Evolutionary conservation across 2,888 invertebrate species (phyloP).

Genomic region (Drosophila quinaria): DNA sequence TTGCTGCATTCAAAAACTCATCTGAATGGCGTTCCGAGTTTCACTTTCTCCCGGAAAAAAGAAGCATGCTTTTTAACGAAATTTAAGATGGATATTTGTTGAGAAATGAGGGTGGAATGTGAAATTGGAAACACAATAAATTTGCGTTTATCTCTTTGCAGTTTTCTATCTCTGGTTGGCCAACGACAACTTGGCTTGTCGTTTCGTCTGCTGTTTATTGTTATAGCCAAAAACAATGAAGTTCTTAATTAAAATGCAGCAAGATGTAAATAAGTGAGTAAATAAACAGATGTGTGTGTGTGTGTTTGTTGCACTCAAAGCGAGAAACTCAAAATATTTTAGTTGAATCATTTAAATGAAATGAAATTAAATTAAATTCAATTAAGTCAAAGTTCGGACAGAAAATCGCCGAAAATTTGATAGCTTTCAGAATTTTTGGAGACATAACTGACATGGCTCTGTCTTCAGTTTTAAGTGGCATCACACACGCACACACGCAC

Average conservation of each 20-base stretch:
- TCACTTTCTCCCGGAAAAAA: neutral
- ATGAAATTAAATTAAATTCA: conserved; percentile 69
- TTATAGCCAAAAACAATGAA: conserved; percentile 50
- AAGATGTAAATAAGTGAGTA: conserved; percentile 48
- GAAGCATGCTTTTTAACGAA: conserved; percentile 1
- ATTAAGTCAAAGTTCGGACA: conserved; percentile 13
- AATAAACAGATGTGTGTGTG: conserved; percentile 4
- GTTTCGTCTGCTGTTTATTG: conserved; percentile 34
- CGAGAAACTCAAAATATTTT: conserved; percentile 34
- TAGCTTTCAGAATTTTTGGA: conserved; percentile 5
- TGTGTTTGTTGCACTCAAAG: neutral
- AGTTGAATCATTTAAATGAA: conserved; percentile 38
- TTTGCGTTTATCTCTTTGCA: neutral
- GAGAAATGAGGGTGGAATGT: neutral
- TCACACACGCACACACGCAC: conserved; percentile 5
- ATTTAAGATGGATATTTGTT: neutral
- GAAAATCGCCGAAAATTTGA: conserved; percentile 11
- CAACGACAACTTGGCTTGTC: too few relatives aligned
- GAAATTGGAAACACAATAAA: conserved; percentile 4
- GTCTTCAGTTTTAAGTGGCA: conserved; percentile 30
- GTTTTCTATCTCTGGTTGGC: neutral
- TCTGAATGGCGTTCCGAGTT: neutral
- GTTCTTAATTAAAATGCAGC: conserved; percentile 73
- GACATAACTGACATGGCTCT: conserved; percentile 5
- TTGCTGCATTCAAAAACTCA: conserved; percentile 1